Base-by-base conservation (phyloP, 2,113 vertebrate genomes). In the Rattus norvegicus region DNA sequence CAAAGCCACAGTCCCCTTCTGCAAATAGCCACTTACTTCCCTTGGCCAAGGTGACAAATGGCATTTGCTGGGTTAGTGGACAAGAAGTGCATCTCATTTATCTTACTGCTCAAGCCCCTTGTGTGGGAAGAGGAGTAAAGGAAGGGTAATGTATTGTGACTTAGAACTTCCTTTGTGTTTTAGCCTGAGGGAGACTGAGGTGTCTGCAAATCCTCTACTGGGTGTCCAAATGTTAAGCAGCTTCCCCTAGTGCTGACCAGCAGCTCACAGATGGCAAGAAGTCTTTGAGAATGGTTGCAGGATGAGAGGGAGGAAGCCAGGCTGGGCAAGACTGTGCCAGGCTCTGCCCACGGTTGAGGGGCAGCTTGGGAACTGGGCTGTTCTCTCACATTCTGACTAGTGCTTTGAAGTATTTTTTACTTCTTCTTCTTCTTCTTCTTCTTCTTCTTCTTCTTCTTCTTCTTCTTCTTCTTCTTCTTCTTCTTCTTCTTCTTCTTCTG, bases 91-190 rank as follows among this genome's bases (percentile, higher is more conserved):
- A 9, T 91, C 86, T 94, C 81, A 86, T 96, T 95, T 77, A 88
- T 90, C 67, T 93, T 79, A 36, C 28, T 79, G 65, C 54, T 95
- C 26, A 61, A 94, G 86, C 65, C 52, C 39, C 67, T 89, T 1
- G 0, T 26, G 30, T 89, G 54, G 67, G 76, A 87, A 86, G 77
- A 86, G 72, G 28, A 88, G 47, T 70, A 80, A 80, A 92, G 75
- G 69, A n/a, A 96, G 52, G 79, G 69, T 83, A 56, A 49, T 93
- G 30, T 33, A 9, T 6, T 81, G 67, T 81, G 76, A 91, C 79
- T 83, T 84, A 39, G 63, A 92, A 49, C 67, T 90, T 47, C 59
- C 30, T 95, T 75, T 91, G 91, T 75, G 28, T 93, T 80, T 95
- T 85, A 92, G 85, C 75, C 33, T 73, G 93, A 95, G 84, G 83